Conservation (phyloP, 2,797 vertebrate genomes). For the Fistularia tabacaria region DNA sequence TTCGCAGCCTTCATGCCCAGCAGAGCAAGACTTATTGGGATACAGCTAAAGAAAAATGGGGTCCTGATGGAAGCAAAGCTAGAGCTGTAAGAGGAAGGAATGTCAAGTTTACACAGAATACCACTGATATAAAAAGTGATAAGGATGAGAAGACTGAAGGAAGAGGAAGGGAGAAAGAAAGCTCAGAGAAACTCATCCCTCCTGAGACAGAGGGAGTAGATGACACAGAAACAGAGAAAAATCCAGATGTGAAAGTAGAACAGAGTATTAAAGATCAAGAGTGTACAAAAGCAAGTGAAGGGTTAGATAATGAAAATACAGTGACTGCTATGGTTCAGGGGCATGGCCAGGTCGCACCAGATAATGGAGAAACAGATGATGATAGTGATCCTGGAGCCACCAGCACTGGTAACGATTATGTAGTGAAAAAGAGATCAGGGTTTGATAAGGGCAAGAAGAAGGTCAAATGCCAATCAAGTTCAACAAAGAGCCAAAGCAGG, state of each 20-base stretch:
- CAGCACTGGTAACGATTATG: slow-evolving; percentile 43
- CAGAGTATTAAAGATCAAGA: slow-evolving; percentile 27
- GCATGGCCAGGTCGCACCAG: slow-evolving; percentile 25
- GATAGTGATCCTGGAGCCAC: slow-evolving; percentile 35
- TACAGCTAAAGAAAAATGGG: slow-evolving; percentile 64
- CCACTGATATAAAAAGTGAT: slow-evolving; percentile 24
- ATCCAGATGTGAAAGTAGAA: slow-evolving; percentile 14
- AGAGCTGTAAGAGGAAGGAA: slow-evolving; percentile 35
- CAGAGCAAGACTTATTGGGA: slow-evolving; percentile 75
- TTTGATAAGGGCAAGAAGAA: slow-evolving; percentile 44
- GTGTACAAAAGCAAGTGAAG: slow-evolving; percentile 22
- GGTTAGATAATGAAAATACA: slow-evolving; percentile 47
- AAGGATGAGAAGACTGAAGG: slow-evolving; percentile 12
- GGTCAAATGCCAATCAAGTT: slow-evolving; percentile 17
- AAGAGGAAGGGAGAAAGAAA: no score
- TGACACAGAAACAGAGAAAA: slow-evolving; percentile 21
- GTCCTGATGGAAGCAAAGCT: slow-evolving; percentile 39
- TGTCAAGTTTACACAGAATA: slow-evolving; percentile 28
- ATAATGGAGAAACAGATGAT: slow-evolving; percentile 52
- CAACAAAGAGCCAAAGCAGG: no score
- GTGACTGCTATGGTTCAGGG: slow-evolving; percentile 24
- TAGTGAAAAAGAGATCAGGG: slow-evolving; percentile 38
- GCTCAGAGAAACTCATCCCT: slow-evolving; percentile 13
- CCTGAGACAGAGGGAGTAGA: slow-evolving; percentile 24
- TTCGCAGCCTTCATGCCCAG: slow-evolving; percentile 45